Evolutionary conservation across 2,888 invertebrate species (phyloP).

Genomic region (Theretra japonica): DNA sequence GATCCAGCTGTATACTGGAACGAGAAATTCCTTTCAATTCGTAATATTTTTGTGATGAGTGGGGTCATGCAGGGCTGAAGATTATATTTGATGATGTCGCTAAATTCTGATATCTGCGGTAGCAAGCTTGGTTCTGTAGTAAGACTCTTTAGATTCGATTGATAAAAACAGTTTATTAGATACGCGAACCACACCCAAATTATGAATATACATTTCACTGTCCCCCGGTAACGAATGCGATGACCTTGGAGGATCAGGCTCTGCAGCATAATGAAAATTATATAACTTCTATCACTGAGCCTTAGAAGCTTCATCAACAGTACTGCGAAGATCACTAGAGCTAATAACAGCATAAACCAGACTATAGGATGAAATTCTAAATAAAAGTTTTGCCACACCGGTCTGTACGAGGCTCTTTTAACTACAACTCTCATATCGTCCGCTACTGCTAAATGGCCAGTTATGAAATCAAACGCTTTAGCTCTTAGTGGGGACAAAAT

Average conservation of each 20-base stretch:
- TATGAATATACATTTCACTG: conserved; percentile 18
- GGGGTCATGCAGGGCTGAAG: background rate
- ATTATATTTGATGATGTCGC: background rate
- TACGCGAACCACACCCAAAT: conserved; percentile 16
- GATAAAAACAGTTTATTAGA: conserved; percentile 27
- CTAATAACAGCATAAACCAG: conserved; percentile 11
- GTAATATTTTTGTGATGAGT: conserved; percentile 4
- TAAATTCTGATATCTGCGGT: background rate
- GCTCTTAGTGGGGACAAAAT: conserved; percentile 42
- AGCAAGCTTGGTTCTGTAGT: background rate
- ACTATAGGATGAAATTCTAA: conserved; percentile 15
- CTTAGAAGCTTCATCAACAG: background rate
- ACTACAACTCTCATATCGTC: conserved; percentile 3
- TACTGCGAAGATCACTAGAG: conserved; percentile 3
- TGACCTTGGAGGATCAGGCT: conserved; percentile 13
- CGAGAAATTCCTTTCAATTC: background rate
- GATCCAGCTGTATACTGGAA: background rate
- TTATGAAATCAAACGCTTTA: conserved; percentile 26
- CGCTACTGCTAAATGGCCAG: conserved; percentile 7
- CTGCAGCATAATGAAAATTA: background rate
- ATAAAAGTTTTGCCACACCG: conserved; percentile 10
- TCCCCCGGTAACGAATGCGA: background rate
- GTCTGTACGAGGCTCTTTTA: conserved; percentile 3
- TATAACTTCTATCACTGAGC: background rate
- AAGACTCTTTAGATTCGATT: conserved; percentile 24